Evolutionary conservation across 2,797 vertebrate genomes (phyloP).

Genomic region (Aphelocoma californica): DNA sequence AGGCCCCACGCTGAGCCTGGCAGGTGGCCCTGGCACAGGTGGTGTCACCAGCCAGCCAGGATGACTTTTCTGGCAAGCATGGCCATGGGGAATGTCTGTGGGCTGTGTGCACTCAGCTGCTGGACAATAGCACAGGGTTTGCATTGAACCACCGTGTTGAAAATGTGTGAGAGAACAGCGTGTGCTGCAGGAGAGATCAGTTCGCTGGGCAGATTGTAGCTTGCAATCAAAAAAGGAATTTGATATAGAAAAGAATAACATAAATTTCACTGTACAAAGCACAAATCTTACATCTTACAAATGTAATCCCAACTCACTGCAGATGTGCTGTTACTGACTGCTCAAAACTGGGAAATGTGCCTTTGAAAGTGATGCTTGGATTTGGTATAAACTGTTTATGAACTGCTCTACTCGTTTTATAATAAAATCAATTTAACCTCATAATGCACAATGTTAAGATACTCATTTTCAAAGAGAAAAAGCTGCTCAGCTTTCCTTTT

Average conservation of each 20-base stretch:
- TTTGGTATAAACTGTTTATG: neutral
- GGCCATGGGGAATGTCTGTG: neutral
- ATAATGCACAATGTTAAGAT: neutral
- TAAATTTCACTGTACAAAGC: neutral
- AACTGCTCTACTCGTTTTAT: neutral
- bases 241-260: neutral
- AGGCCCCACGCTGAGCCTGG: neutral
- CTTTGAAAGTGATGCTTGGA: neutral
- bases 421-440: neutral
- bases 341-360: neutral
- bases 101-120: neutral
- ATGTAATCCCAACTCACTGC: neutral
- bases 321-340: neutral
- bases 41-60: neutral
- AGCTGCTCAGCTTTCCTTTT: neutral
- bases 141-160: neutral
- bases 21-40: neutral
- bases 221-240: neutral
- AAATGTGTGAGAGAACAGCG: neutral
- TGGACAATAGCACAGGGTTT: neutral
- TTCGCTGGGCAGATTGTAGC: accelerated
- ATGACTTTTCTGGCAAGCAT: neutral
- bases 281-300: neutral
- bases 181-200: neutral
- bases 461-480: neutral